Evolutionary conservation across 2,113 vertebrate species (phyloP), one percentile per base, ranked within the genome.

Genomic region (Polypterus bichir): DNA sequence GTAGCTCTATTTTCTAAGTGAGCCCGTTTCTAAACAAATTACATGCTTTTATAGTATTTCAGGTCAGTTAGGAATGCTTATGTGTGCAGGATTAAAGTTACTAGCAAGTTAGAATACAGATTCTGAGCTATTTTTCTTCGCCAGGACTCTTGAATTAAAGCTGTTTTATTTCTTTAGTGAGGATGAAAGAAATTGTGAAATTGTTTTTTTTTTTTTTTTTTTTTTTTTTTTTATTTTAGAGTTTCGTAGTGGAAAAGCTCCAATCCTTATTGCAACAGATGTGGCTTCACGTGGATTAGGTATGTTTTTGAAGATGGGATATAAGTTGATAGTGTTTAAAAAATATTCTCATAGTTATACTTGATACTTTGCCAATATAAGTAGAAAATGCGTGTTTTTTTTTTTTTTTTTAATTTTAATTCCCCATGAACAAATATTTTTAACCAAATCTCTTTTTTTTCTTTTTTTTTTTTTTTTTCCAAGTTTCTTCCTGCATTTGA

Each of bases 281-380:
- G 95, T 98, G 73, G 96, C 96, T 59, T 98, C 96, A 71, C 93
- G 96, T 74, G 96, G 96, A 86, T 88, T 98, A 90, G 96, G 96
- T 98, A 96, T 91, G 96, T 97, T 87, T 80, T 74, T 74, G 77
- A 78, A 75, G 71, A 67, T 71, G 27, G 27, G 27, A 27, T 27
- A 27, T 27, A 27, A 27, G 27, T 27, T 27, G 27, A 27, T 27
- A 27, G 27, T 27, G 27, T 27, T 27, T 27, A 27, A 27, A 27
- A 27, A 27, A 27, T 27, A 27, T 27, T 27, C 27, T 27, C 27
- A 27, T 27, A 1, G 27, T 27, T 54, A 8, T 9, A 47, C 27
- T 47, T 62, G 55, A 27, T 27, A 27, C 27, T 27, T 27, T 27
- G 27, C 27, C 27, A 27, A 27, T 45, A 49, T 64, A 59, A 59